Evolutionary conservation across 2,113 vertebrate species (phyloP), one percentile per base, ranked within the genome.

Genomic region (Sarotherodon lohbergeri): DNA sequence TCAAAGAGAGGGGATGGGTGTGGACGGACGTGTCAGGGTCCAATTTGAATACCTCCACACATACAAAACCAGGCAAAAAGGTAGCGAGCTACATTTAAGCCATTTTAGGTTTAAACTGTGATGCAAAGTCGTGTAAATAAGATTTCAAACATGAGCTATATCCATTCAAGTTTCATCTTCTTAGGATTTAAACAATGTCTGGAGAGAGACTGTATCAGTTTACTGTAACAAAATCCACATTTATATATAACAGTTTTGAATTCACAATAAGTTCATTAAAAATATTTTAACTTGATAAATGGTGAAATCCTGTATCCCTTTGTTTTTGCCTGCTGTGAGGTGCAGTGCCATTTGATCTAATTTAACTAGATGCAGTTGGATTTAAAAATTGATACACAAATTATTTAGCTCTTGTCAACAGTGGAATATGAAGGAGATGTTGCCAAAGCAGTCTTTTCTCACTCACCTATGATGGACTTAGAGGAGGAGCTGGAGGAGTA

Each of bases 401-500:
- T 12, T 29, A 50, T 78, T n/a, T 32, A 50, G 24, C 71, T 5
- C 13, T 16, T 71, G n/a, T n/a, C 63, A 71, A 14, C 66, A 22
- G 43, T 32, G 16, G 43, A 32, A 32, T 0, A 50, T 32, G 71
- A 29, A 73, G n/a, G 46, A 29, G 16, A 0, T 19, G 36, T 1
- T 24, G 24, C 36, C 1, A 16, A 48, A 29, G 55, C 6, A 29
- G 17, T 9, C 50, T 10, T 2, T 12, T 32, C 2, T 4, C 9
- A 97, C 98, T 97, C 91, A 98, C 98, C 98, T 93, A 96, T 92
- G 93, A 97, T 97, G 14, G 97, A 96, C 86, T 96, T 97, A 79
- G 96, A 94, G 79, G 92, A 92, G 83, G 97, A 95, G 0, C 96
- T 91, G 0, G 95, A 94, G 93, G 97, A 95, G 95, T 99, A 98